Evolutionary conservation across 2,113 vertebrate genomes (phyloP).

Genomic region (Opisthocomus hoazin): DNA sequence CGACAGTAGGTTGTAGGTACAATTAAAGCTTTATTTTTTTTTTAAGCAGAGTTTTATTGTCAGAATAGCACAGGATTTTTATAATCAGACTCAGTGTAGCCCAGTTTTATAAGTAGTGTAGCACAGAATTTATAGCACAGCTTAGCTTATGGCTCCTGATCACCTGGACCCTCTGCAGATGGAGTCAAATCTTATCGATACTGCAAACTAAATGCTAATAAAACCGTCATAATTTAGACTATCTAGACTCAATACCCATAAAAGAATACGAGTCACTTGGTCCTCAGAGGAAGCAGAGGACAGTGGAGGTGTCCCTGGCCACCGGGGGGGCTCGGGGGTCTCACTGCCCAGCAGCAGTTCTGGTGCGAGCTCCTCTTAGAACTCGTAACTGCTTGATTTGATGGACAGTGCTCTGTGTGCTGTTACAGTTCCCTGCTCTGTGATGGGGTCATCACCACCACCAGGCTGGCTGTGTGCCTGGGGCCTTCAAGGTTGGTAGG

Average conservation of each 20-base stretch:
- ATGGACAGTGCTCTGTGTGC: not conserved
- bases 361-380: not conserved
- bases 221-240: no score
- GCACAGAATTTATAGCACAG: not conserved
- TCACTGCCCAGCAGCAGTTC: not conserved
- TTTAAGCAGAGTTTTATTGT: not conserved
- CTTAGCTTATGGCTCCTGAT: not conserved
- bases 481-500: not conserved
- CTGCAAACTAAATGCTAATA: no score
- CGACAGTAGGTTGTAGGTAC: not conserved
- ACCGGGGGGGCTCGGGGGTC: not conserved
- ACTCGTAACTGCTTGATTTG: not conserved
- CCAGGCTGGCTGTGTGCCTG: not conserved
- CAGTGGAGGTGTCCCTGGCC: rapidly evolving
- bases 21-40: not conserved
- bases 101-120: not conserved
- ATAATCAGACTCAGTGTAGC: not conserved
- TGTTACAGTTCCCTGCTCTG: not conserved
- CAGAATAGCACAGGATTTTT: not conserved
- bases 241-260: not conserved
- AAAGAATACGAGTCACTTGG: not conserved
- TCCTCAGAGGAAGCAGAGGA: not conserved
- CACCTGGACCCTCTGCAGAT: not conserved
- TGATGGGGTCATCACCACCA: no score
- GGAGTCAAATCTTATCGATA: not conserved